Base-by-base conservation (phyloP, 2,113 vertebrate genomes). In the Lanius collurio region DNA sequence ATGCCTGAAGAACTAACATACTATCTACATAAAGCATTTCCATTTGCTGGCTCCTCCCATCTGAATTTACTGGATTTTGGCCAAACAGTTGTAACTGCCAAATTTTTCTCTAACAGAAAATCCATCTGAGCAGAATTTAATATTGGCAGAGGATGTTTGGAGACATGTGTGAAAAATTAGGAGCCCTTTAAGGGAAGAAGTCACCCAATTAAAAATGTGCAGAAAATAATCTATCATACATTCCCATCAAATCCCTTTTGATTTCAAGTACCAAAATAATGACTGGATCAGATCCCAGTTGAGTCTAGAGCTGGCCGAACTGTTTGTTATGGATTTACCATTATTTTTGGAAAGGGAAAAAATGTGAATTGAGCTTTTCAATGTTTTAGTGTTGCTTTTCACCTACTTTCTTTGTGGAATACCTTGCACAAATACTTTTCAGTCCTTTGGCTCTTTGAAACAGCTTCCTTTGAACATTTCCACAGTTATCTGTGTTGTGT, bases 91-190 rank as follows among this genome's bases (percentile, higher is more conserved):
- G 27, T 46, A 92, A 68, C 95, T 93, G 94, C 94, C 94, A 97
- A 87, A 79, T 89, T 94, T 81, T 93, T 95, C 69, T 91, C 53
- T 79, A 83, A 76, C 46, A 90, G 83, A 96, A 96, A 97, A 96
- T 90, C 92, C 95, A 96, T 96, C 92, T 96, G 94, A 96, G 80
- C 88, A 95, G 89, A 89, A 93, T 96, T 83, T 93, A 93, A n/a
- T 93, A 82, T 95, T 96, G 95, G 94, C 95, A 96, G 87, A 93
- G 62, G 41, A 84, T 62, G 31, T 89, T 50, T 94, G 64, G 92
- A 92, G 90, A 94, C 95, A 96, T 96, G 94, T 96, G 93, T 93
- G 95, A 96, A 93, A 97, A 95, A 96, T 96, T 94, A 97, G 35
- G 16, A 79, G 50, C 50, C 42, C 95, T 95, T 97, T 94, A 93